phyloP scores from a whole-genome alignment of 2,113 vertebrate genomes.

The Macrotis lagotis region DNA sequence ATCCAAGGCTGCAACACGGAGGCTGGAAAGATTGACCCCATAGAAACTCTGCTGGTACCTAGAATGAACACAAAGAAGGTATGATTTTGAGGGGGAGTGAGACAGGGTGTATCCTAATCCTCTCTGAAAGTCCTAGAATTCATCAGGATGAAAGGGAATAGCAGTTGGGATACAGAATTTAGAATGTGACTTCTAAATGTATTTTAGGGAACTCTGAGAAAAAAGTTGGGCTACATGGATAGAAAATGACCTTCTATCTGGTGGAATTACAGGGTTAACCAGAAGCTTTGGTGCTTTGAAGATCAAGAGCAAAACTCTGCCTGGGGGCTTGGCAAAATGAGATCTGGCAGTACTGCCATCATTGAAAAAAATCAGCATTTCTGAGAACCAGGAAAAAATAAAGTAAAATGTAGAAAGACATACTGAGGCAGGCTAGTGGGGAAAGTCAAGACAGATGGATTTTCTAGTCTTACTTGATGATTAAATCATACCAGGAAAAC shows the following conservation, averaged over 20 bases:
- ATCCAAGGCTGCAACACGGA: conserved; percentile 80
- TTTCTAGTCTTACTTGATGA: background rate
- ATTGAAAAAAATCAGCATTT: background rate
- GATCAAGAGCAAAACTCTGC: background rate
- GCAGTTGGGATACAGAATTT: background rate
- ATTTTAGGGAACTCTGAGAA: too few relatives aligned
- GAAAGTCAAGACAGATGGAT: background rate
- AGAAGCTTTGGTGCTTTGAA: background rate
- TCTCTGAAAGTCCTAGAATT: background rate
- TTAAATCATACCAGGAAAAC: background rate
- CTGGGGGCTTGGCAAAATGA: background rate
- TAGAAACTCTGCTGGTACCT: conserved; percentile 89
- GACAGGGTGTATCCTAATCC: background rate
- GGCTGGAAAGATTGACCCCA: conserved; percentile 84
- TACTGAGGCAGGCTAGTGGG: background rate
- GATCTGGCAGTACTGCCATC: background rate
- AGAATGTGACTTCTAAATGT: background rate
- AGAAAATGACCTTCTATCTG: background rate
- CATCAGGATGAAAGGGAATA: background rate
- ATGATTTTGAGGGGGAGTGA: background rate
- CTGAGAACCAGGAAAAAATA: background rate
- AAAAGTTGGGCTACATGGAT: rapidly evolving
- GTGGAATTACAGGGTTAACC: background rate
- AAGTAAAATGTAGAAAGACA: background rate
- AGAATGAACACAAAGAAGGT: conserved; percentile 34